Percentiles rank a stretch among this genome's conserved stretches.
These are phyloP conservation scores for Tursiops truncatus DNA, from an alignment of 2,113 vertebrate genomes.

Conservation along the genomic window DNA sequence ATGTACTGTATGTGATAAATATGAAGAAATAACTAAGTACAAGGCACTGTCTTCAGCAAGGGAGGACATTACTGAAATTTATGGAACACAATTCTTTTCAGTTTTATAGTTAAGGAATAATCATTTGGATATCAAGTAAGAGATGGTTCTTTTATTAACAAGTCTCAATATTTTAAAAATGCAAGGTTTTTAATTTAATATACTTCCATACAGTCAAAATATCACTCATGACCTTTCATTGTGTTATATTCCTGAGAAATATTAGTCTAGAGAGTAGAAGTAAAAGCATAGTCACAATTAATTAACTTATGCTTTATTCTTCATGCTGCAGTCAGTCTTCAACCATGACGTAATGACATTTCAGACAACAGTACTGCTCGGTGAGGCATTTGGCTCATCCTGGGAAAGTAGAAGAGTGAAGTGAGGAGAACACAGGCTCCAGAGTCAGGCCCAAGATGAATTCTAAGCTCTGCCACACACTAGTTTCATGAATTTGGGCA, in stretches of 20 bases:
- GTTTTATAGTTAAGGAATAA: background rate
- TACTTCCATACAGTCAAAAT: background rate
- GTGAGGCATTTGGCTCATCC: background rate
- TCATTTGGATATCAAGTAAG: background rate
- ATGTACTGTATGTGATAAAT: background rate
- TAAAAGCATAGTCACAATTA: background rate
- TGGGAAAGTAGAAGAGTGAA: background rate
- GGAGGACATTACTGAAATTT: background rate
- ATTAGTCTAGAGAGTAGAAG: background rate
- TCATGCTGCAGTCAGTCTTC: background rate
- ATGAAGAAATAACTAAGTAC: background rate
- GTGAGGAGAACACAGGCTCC: accelerated
- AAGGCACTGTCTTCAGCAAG: background rate
- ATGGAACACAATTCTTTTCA: background rate
- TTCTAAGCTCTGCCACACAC: background rate
- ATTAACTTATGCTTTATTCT: background rate
- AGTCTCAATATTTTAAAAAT: background rate
- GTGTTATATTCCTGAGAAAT: background rate
- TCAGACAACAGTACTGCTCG: accelerated
- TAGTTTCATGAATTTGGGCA: background rate
- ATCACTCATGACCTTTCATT: background rate
- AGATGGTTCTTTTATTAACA: background rate
- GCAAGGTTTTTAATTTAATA: background rate
- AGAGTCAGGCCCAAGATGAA: background rate
- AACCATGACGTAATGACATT: no score